phyloP scores from a whole-genome alignment of 2,113 vertebrate species.

The Brachypteracias leptosomus region DNA sequence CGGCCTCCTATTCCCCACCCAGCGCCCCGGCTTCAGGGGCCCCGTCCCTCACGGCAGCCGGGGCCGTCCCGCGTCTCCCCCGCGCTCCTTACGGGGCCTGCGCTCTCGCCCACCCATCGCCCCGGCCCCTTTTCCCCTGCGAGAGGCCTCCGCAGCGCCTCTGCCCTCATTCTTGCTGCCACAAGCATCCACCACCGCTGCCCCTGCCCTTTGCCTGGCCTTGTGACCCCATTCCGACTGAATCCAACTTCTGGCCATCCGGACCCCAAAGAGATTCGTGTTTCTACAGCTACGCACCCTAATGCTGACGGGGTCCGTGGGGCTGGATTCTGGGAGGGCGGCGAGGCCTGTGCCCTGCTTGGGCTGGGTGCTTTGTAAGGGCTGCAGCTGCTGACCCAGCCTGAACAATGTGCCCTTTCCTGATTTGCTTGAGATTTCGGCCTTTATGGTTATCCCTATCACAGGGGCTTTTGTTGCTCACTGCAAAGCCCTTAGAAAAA shows the following conservation, averaged over 20 bases:
- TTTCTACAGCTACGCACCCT: rapidly evolving
- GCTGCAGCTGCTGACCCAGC: neutral
- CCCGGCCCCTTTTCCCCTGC: neutral
- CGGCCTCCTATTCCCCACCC: neutral
- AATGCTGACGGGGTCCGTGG: rapidly evolving
- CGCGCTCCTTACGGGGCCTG: rapidly evolving
- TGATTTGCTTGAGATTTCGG: neutral
- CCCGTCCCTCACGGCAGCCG: rapidly evolving
- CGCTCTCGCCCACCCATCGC: rapidly evolving
- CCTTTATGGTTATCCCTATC: neutral
- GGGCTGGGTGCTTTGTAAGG: neutral
- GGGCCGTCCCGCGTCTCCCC: rapidly evolving
- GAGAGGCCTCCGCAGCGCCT: neutral
- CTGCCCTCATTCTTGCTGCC: neutral
- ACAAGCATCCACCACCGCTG: neutral
- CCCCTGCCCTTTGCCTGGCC: neutral
- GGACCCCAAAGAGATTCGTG: rapidly evolving
- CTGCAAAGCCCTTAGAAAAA: neutral
- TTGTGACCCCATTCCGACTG: neutral
- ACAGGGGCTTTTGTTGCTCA: neutral
- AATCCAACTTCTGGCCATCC: too few species aligned
- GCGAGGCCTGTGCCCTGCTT: neutral
- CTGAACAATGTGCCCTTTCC: neutral
- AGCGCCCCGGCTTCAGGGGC: neutral
- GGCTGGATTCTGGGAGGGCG: neutral